Conservation (phyloP, 2,888 invertebrate genomes). For the Eumerus sabulonum region DNA sequence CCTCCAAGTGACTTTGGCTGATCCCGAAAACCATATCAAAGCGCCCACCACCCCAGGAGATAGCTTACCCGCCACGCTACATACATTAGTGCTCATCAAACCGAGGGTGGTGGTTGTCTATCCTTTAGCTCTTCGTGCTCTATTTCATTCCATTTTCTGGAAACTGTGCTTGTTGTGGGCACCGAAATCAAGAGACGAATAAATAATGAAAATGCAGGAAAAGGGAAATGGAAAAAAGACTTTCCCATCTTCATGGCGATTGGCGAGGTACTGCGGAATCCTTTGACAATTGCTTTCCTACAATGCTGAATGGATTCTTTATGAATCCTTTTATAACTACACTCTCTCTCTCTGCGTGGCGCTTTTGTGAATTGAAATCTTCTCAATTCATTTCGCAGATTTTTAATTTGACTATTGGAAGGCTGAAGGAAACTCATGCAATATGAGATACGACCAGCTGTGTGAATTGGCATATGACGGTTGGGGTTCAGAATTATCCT, state of each 20-base stretch:
- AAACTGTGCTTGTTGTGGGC: conserved; percentile 35
- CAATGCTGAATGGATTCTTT: conserved; percentile 14
- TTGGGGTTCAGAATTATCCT: conserved; percentile 34
- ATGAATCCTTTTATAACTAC: conserved; percentile 16
- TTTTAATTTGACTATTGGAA: conserved; percentile 53
- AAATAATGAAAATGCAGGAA: conserved; percentile 10
- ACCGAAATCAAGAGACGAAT: conserved; percentile 25
- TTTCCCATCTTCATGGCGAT: background rate
- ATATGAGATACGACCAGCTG: background rate
- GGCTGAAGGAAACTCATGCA: conserved; percentile 19
- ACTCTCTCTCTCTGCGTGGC: background rate
- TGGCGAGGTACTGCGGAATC: conserved; percentile 17
- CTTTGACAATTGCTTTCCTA: conserved; percentile 18
- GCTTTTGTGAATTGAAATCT: conserved; percentile 18
- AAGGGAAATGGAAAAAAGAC: conserved; percentile 4
- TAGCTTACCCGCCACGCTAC: background rate
- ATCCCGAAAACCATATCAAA: conserved; percentile 13
- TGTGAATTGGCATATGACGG: background rate
- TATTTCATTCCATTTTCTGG: conserved; percentile 15
- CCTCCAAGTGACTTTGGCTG: conserved; percentile 18
- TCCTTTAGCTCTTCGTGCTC: too few relatives aligned
- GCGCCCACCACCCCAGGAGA: background rate
- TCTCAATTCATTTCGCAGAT: conserved; percentile 47
- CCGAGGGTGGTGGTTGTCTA: too few relatives aligned
- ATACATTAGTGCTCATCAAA: background rate